Conservation (phyloP, 2,113 vertebrate genomes). For the Callipepla squamata region DNA sequence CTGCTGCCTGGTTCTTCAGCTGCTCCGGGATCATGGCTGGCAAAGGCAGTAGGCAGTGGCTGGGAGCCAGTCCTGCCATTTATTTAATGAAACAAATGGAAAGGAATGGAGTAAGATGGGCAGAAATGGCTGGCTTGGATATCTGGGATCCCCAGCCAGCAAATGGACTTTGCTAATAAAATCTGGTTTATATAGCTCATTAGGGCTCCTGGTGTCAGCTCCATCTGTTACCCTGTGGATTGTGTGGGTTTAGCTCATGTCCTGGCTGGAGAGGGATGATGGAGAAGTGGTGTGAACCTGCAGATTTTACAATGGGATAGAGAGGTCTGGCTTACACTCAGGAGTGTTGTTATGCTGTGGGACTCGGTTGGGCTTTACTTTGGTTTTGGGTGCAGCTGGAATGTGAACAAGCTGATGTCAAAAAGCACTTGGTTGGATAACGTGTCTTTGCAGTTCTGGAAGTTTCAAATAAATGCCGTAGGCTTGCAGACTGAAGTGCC, state of each 20-base stretch:
- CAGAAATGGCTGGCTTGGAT: not conserved
- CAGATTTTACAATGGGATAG: not conserved
- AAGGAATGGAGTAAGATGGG: not conserved
- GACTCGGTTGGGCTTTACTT: not conserved
- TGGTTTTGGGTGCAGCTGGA: not conserved
- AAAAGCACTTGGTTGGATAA: no score
- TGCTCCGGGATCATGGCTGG: not conserved
- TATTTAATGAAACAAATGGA: constrained; percentile 1
- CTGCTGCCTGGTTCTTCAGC: not conserved
- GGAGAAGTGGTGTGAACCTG: not conserved
- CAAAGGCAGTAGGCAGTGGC: not conserved
- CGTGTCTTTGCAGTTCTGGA: no score
- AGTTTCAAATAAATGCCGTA: not conserved
- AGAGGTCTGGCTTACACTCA: not conserved
- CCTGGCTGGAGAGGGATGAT: not conserved
- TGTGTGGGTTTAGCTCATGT: not conserved
- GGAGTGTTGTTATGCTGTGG: not conserved
- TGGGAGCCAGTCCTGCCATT: not conserved
- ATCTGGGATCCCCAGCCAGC: not conserved
- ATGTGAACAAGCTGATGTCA: no score
- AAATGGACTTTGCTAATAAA: not conserved
- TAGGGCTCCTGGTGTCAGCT: not conserved
- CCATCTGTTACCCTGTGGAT: not conserved
- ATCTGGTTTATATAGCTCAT: not conserved
- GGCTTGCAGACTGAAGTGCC: not conserved